A percentile compares a stretch with the other conserved stretches of the same genome.
phyloP scores from a whole-genome alignment of 2,888 invertebrate genomes.

The Oscheius myriophilus region DNA sequence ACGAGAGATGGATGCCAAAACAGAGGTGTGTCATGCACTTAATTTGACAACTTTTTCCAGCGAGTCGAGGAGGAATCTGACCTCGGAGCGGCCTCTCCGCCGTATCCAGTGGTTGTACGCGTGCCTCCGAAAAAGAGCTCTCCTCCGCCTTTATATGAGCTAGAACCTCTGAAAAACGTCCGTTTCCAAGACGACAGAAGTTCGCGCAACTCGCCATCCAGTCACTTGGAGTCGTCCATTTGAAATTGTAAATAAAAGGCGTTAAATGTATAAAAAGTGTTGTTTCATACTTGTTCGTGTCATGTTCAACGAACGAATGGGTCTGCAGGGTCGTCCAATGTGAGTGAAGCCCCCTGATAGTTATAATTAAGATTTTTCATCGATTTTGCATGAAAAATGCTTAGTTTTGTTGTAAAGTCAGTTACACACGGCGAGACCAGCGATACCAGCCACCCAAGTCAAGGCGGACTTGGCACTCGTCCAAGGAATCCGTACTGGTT shows the following conservation, averaged over 20 bases:
- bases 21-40: background rate
- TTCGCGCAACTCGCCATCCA: background rate
- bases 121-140: conserved; percentile 8
- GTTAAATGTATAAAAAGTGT: too few relatives aligned
- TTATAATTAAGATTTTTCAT: too few relatives aligned
- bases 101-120: conserved; percentile 15
- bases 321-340: too few relatives aligned
- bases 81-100: conserved; percentile 12
- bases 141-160: conserved; percentile 17
- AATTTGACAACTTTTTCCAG: background rate
- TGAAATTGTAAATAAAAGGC: background rate
- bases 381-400: too few relatives aligned
- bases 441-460: too few relatives aligned
- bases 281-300: too few relatives aligned
- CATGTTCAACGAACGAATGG: too few relatives aligned
- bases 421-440: too few relatives aligned
- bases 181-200: conserved; percentile 7
- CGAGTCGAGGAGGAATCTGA: conserved; percentile 26
- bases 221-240: conserved; percentile 17
- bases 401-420: too few relatives aligned
- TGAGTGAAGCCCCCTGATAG: too few relatives aligned
- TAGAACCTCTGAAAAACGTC: conserved; percentile 8
- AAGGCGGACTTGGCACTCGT: too few relatives aligned
- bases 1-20: background rate
- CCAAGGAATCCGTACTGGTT: too few relatives aligned